Percentiles rank a stretch among this genome's conserved stretches.
Evolutionary conservation across 2,113 vertebrate genomes (phyloP).

Genomic region (Amphiprion percula): DNA sequence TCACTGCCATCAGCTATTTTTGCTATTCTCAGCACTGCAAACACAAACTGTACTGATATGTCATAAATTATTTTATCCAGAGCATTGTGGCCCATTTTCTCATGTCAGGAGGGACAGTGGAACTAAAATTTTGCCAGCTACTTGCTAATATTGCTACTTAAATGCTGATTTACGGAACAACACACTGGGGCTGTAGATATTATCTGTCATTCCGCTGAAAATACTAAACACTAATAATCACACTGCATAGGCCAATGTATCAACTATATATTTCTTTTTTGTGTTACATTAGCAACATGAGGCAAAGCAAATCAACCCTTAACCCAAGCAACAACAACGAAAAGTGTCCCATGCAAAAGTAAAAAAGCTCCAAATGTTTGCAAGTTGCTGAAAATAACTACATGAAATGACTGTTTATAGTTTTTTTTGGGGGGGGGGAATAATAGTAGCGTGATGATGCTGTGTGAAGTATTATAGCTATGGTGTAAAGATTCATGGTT

Average conservation of each 20-base stretch:
- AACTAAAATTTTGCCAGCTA: background rate
- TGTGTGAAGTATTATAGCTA: constrained; percentile 36
- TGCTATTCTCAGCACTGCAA: constrained; percentile 66
- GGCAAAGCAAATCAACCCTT: too few species aligned
- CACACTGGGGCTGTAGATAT: background rate
- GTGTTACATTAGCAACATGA: too few species aligned
- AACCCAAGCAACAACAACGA: too few species aligned
- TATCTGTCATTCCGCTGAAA: background rate
- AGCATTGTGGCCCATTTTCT: constrained; percentile 12
- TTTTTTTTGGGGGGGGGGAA: background rate
- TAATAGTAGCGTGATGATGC: constrained; percentile 4
- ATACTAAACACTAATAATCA: background rate
- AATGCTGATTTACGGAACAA: constrained; percentile 1
- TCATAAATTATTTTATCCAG: constrained; percentile 56
- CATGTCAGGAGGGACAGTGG: constrained; percentile 7
- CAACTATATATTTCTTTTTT: too few species aligned
- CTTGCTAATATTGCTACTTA: constrained; percentile 1
- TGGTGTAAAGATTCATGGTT: constrained; percentile 28
- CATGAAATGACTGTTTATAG: too few species aligned
- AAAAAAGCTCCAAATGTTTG: too few species aligned
- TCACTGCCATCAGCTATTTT: constrained; percentile 66
- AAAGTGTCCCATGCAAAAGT: too few species aligned
- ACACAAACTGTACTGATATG: constrained; percentile 49
- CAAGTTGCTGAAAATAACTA: too few species aligned
- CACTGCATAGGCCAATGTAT: too few species aligned